These are phyloP conservation scores for Tetrax tetrax DNA, from an alignment of 2,113 vertebrate genomes.

Conservation along the genomic window DNA sequence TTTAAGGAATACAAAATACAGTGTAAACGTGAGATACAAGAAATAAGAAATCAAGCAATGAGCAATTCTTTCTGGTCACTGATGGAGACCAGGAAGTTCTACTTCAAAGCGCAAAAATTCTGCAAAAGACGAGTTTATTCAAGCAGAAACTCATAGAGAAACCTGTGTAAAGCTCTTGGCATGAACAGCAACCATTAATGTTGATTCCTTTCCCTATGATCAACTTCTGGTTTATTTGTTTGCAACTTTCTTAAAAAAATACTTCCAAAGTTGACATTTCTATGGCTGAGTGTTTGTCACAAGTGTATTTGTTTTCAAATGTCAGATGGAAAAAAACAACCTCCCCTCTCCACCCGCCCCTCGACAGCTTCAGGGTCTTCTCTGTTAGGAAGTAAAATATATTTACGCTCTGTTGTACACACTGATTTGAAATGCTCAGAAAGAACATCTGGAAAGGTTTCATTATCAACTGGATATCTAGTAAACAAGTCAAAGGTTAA, in stretches of 20 bases:
- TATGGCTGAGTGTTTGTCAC: neutral
- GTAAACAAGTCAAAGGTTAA: constrained; percentile 28
- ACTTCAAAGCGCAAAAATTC: neutral
- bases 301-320: neutral
- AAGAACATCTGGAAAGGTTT: neutral
- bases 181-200: neutral
- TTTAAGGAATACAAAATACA: neutral
- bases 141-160: neutral
- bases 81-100: neutral
- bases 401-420: neutral
- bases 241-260: neutral
- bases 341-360: neutral
- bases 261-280: neutral
- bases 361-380: neutral
- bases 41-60: neutral
- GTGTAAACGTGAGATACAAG: neutral
- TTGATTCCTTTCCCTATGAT: neutral
- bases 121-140: neutral
- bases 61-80: neutral
- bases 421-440: neutral
- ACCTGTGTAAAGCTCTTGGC: neutral
- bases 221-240: neutral
- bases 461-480: neutral
- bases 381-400: neutral
- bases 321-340: neutral